Evolutionary conservation across 2,113 vertebrate species (phyloP).

Genomic region (Sitta europaea): DNA sequence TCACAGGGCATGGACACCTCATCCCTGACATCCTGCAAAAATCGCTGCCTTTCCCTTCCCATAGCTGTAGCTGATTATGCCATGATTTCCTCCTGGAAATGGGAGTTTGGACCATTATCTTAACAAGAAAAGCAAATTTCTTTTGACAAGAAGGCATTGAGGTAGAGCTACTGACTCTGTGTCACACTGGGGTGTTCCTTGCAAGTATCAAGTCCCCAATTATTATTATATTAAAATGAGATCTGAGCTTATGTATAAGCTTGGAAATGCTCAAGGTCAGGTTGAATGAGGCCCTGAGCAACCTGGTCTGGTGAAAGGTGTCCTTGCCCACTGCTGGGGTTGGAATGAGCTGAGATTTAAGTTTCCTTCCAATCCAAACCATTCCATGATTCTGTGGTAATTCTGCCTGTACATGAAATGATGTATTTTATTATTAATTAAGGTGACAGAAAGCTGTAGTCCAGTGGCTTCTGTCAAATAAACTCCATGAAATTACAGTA

Average conservation of each 20-base stretch:
- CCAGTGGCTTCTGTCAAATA: neutral
- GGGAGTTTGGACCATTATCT: neutral
- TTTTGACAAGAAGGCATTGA: neutral
- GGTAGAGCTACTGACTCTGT: neutral
- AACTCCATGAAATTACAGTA: neutral
- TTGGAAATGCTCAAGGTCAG: neutral
- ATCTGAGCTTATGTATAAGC: neutral
- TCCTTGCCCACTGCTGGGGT: neutral
- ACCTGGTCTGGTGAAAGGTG: neutral
- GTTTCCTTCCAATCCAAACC: neutral
- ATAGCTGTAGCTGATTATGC: neutral
- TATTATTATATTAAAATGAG: neutral
- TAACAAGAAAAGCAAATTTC: neutral
- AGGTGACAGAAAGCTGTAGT: neutral
- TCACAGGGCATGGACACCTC: neutral
- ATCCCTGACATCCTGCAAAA: neutral
- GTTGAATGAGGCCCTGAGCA: neutral
- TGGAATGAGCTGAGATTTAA: neutral
- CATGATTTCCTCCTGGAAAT: neutral
- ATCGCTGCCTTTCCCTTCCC: neutral
- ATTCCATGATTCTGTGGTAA: neutral
- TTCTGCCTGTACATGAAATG: rapidly evolving
- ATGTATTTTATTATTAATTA: neutral
- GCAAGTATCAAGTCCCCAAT: neutral
- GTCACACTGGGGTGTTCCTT: neutral